Evolutionary conservation across 1,140 invertebrate genomes (phyloP).

Genomic region (Diprion similis): DNA sequence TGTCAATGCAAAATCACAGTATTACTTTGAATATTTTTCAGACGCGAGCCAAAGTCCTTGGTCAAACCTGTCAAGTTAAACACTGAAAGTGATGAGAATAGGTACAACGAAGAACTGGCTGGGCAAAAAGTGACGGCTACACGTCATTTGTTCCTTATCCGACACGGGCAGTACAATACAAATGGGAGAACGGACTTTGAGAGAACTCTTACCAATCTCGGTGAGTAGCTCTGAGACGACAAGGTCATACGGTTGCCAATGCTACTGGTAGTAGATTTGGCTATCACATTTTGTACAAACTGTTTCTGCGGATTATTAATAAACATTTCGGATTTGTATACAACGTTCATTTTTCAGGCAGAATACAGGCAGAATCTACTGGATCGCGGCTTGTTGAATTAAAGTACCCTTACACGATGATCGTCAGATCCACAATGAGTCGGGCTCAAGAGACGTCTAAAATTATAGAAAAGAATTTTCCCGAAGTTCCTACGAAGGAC

Average conservation of each 20-base stretch:
- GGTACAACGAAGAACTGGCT: slow-evolving; percentile 68
- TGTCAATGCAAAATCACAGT: no score
- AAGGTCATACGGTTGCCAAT: neutral
- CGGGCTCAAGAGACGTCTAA: slow-evolving; percentile 90
- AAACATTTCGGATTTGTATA: no score
- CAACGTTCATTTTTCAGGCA: slow-evolving; percentile 63
- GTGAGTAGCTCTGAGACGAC: slow-evolving; percentile 54
- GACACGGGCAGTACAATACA: slow-evolving; percentile 94
- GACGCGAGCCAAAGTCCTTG: slow-evolving; percentile 76
- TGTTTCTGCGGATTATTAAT: no score
- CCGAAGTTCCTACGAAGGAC: slow-evolving; percentile 63
- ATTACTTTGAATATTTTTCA: slow-evolving; percentile 52
- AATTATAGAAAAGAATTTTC: slow-evolving; percentile 77
- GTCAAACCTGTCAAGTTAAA: slow-evolving; percentile 67
- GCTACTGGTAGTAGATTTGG: neutral
- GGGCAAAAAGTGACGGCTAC: slow-evolving; percentile 73
- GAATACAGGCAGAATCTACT: slow-evolving; percentile 82
- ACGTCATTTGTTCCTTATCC: slow-evolving; percentile 87
- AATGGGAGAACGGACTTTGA: slow-evolving; percentile 77
- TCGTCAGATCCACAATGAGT: slow-evolving; percentile 92
- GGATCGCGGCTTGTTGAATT: slow-evolving; percentile 79
- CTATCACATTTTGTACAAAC: no score
- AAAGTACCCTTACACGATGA: slow-evolving; percentile 76
- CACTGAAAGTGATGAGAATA: slow-evolving; percentile 68
- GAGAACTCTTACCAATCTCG: slow-evolving; percentile 79